Evolutionary conservation across 2,888 invertebrate species (phyloP).

Genomic region (Sinelater perroti): DNA sequence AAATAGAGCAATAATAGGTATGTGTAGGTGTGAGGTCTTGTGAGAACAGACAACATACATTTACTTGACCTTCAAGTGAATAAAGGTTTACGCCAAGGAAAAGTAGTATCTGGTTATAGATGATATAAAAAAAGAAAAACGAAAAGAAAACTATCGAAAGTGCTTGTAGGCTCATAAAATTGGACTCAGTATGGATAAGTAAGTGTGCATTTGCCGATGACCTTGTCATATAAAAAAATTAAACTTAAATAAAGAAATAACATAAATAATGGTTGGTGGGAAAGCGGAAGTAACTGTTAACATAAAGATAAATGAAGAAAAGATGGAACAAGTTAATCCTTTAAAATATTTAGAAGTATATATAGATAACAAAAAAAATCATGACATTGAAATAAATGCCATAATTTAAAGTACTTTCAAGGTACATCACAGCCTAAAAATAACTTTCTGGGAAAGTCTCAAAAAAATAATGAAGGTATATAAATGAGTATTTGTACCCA

Average conservation of each 20-base stretch:
- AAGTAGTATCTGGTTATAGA: background rate
- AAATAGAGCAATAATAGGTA: constrained; percentile 6
- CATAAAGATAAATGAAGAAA: background rate
- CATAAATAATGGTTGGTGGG: constrained; percentile 27
- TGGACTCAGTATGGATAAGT: constrained; percentile 14
- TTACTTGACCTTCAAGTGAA: background rate
- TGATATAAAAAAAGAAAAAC: background rate
- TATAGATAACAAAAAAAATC: background rate
- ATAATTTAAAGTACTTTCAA: background rate
- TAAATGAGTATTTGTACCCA: constrained; percentile 7
- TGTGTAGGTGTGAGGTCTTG: background rate
- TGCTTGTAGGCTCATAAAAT: background rate
- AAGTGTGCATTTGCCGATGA: too few relatives aligned
- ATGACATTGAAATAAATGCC: background rate
- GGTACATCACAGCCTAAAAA: constrained; percentile 1
- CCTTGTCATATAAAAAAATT: constrained; percentile 13
- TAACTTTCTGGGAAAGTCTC: background rate
- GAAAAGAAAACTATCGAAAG: background rate
- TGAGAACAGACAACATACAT: background rate
- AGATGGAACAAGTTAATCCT: background rate
- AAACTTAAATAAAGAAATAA: constrained; percentile 24
- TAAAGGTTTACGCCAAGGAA: too few relatives aligned
- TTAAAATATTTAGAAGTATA: constrained; percentile 4
- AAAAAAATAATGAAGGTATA: background rate
- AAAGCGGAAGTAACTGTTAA: background rate